Conservation (phyloP, 2,113 vertebrate species). For the Sminthopsis crassicaudata region DNA sequence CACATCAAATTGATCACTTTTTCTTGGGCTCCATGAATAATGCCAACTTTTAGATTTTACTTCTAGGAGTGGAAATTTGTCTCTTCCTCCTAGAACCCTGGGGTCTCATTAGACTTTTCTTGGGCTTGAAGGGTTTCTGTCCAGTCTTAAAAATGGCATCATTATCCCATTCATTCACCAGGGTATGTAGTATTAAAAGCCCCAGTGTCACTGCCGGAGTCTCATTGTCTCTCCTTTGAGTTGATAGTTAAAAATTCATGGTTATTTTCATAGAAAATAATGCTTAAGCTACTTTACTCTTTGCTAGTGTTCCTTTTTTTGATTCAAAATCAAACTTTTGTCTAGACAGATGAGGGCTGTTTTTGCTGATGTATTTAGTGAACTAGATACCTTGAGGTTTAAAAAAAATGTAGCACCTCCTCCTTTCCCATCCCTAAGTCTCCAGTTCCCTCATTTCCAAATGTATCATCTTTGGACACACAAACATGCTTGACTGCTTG, state of each 20-base stretch:
- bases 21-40: constrained; percentile 40
- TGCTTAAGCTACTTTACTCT: constrained; percentile 84
- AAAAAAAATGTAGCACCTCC: constrained; percentile 12
- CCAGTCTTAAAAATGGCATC: constrained; percentile 75
- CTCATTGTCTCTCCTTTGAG: constrained; percentile 84
- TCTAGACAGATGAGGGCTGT: constrained; percentile 85
- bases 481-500: background rate
- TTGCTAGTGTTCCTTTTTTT: constrained; percentile 82
- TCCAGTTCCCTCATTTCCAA: constrained; percentile 43
- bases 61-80: background rate
- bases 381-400: constrained; percentile 77
- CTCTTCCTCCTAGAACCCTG: constrained; percentile 46
- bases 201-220: constrained; percentile 72
- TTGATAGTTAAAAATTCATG: constrained; percentile 89
- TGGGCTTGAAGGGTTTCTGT: constrained; percentile 64
- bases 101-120: constrained; percentile 67
- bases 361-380: constrained; percentile 82
- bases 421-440: constrained; percentile 44
- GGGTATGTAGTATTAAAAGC: constrained; percentile 72
- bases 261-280: constrained; percentile 84
- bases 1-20: constrained; percentile 47
- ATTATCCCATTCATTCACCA: constrained; percentile 64
- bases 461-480: background rate
- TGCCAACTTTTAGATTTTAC: background rate
- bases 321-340: constrained; percentile 88